Evolutionary conservation across 2,888 invertebrate genomes (phyloP), one percentile per base, ranked within the genome.

Genomic region (Eubasilissa splendida): DNA sequence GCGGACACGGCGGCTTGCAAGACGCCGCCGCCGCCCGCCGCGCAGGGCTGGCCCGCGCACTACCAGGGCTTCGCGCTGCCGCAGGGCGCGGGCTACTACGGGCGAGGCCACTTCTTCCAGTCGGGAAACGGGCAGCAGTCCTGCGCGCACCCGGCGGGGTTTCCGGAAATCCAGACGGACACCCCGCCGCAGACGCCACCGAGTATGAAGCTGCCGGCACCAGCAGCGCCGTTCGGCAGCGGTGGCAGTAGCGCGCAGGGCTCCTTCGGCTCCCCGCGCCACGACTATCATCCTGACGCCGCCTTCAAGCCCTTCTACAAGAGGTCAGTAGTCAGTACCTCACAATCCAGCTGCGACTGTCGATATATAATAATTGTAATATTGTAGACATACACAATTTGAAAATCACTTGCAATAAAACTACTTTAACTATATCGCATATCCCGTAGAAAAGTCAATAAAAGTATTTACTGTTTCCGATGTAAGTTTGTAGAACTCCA

Each of bases 171-270:
- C 88, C 94, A 95, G 87, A 93, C 95, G 85, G 97, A 97, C 90
- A 97, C 97, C 84, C 97, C 97, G 85, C 97, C 97, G 56, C 97
- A 97, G 90, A 97, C 97, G 85, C 97, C 97, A 85, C 97, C 97
- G 87, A 97, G 95, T 91, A 96, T 97, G 96, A 97, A 97, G 89
- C 89, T 90, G 89, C 87, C 90, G 90, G 86, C 79, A 85, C 86
- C 82, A 85, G 85, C 87, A 89, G 77, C 87, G 88, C 88, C 90
- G 79, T 79, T 63, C 89, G 90, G 85, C 87, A 92, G 86, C 88
- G 92, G 86, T 90, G 91, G 86, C 91, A 90, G 86, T 91, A 90
- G 84, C 89, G 88, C 91, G 88, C 89, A 90, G 85, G 84, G 84
- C 22, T 86, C 86, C 11, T 42, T 42, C 42, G 89, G 89, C 85